A percentile compares a stretch with the other conserved stretches of the same genome.
Conservation (phyloP, 2,113 vertebrate species). For the Chionodraco myersi region DNA sequence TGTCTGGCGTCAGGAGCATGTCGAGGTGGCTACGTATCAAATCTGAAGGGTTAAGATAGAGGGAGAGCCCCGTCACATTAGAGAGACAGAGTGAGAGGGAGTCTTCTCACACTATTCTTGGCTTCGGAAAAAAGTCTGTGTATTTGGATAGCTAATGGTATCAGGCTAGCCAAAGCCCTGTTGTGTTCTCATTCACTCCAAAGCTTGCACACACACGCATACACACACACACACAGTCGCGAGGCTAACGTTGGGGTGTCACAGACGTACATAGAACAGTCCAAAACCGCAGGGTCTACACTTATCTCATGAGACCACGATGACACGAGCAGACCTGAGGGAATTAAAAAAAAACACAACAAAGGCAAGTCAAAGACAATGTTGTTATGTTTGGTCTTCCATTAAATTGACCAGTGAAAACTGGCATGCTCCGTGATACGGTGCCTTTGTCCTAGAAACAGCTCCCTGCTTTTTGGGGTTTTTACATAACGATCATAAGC, state of each 20-base stretch:
- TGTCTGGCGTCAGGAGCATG: conserved; percentile 39
- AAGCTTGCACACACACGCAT: conserved; percentile 49
- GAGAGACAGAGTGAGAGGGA: conserved; percentile 56
- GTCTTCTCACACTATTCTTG: conserved; percentile 72
- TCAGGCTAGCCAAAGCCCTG: conserved; percentile 71
- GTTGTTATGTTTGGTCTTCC: conserved; percentile 59
- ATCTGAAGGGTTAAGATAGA: conserved; percentile 59
- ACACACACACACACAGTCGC: conserved; percentile 46
- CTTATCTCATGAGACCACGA: conserved; percentile 70
- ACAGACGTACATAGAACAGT: conserved; percentile 55
- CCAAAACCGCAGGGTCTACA: conserved; percentile 68
- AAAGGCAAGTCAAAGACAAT: conserved; percentile 46
- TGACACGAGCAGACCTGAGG: conserved; percentile 60
- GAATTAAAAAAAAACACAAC: conserved; percentile 30
- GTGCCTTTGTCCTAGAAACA: conserved; percentile 52
- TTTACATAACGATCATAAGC: conserved; percentile 62
- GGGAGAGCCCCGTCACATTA: conserved; percentile 61
- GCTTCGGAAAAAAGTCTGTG: conserved; percentile 73
- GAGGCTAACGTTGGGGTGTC: conserved; percentile 49
- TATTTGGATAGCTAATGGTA: conserved; percentile 67
- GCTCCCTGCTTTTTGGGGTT: conserved; percentile 26
- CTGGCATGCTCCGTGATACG: conserved; percentile 32
- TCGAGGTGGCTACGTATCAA: conserved; percentile 55
- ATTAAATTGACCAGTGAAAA: conserved; percentile 66
- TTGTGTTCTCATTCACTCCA: conserved; percentile 67